phyloP scores from a whole-genome alignment of 2,888 invertebrate genomes.

The Ornithoptera priamus region DNA sequence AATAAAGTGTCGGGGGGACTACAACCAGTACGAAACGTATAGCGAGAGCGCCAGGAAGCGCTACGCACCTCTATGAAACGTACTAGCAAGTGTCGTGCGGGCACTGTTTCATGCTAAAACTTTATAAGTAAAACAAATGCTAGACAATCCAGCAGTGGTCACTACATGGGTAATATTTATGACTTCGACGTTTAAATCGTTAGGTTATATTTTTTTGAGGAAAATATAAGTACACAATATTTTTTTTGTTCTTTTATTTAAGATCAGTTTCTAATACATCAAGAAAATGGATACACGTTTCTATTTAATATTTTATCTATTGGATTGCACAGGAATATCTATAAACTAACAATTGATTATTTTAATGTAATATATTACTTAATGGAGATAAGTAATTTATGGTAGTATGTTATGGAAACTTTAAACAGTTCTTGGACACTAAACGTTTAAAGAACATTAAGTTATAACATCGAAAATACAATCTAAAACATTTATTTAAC shows the following conservation, averaged over 20 bases:
- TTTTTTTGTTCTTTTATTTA: constrained; percentile 22
- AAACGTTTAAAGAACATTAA: background rate
- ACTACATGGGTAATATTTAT: no score
- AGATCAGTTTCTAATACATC: constrained; percentile 19
- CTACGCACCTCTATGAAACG: no score
- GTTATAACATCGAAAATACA: constrained; percentile 4
- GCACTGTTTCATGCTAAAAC: no score
- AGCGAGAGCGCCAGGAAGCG: no score
- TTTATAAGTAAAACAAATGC: no score
- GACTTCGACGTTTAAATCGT: no score
- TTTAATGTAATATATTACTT: background rate
- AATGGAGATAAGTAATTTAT: background rate
- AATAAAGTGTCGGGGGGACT: no score
- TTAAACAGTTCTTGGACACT: background rate
- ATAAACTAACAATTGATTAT: constrained; percentile 4
- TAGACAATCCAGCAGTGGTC: no score
- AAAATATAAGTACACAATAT: background rate
- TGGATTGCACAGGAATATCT: constrained; percentile 23
- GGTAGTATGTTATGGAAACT: background rate
- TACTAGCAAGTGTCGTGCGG: no score
- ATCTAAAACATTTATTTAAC: background rate
- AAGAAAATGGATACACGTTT: constrained; percentile 6
- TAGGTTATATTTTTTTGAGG: background rate
- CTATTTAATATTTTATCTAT: constrained; percentile 19
- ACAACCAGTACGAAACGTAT: no score